phyloP scores from a whole-genome alignment of 2,113 vertebrate genomes.

The Centropus unirufus region DNA sequence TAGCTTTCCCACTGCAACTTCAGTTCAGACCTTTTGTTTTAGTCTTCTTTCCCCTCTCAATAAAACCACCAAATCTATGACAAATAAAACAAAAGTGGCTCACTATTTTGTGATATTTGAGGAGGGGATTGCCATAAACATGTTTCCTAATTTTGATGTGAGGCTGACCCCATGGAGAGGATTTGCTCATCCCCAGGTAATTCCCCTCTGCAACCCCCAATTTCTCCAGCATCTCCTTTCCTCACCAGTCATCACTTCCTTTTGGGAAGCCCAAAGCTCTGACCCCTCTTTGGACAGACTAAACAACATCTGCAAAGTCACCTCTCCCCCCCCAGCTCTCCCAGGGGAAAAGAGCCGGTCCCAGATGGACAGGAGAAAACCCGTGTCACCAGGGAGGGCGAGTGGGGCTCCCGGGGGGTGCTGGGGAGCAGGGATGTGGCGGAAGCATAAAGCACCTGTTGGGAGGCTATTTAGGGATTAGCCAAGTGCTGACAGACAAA shows the following conservation, averaged over 20 bases:
- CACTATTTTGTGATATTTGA: rapidly evolving
- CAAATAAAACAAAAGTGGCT: rapidly evolving
- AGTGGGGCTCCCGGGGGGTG: background rate
- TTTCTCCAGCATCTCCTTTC: background rate
- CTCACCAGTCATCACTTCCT: background rate
- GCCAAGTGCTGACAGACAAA: conserved; percentile 65
- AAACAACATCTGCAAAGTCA: background rate
- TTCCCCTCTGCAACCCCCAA: background rate
- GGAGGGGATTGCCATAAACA: rapidly evolving
- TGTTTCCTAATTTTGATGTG: rapidly evolving
- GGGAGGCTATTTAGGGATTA: conserved; percentile 43
- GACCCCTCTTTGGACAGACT: background rate
- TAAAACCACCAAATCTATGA: background rate
- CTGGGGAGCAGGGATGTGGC: background rate
- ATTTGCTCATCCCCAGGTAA: background rate
- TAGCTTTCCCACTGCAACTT: background rate
- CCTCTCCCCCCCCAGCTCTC: background rate
- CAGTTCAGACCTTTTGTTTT: background rate
- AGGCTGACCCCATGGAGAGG: rapidly evolving
- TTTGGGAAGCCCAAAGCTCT: background rate
- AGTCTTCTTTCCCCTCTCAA: background rate
- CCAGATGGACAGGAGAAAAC: background rate
- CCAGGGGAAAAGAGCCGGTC: background rate
- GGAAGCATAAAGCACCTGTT: conserved; percentile 71
- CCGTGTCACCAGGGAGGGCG: background rate